These are phyloP conservation scores for Dendrolimus pini DNA, from an alignment of 2,888 invertebrate genomes.

Conservation along the genomic window DNA sequence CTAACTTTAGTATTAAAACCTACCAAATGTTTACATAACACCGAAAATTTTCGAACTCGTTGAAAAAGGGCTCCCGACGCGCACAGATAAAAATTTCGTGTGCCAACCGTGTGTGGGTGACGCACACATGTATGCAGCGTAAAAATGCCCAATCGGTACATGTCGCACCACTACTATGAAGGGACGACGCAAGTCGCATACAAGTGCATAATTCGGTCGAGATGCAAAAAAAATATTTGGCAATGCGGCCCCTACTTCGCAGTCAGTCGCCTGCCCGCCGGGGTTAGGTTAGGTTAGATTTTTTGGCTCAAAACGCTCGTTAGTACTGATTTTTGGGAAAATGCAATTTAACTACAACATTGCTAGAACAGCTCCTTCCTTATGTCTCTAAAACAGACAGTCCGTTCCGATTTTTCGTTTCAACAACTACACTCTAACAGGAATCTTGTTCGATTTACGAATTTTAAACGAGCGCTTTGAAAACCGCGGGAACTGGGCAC, in stretches of 20 bases:
- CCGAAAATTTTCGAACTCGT: constrained; percentile 67
- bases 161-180: constrained; percentile 75
- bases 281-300: constrained; percentile 78
- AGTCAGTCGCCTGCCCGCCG: constrained; percentile 75
- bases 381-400: constrained; percentile 25
- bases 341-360: constrained; percentile 52
- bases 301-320: constrained; percentile 75
- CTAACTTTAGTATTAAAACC: not conserved
- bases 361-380: constrained; percentile 26
- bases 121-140: constrained; percentile 57
- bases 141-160: constrained; percentile 72
- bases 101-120: constrained; percentile 51
- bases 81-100: constrained; percentile 61
- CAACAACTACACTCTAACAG: constrained; percentile 50
- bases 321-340: constrained; percentile 58
- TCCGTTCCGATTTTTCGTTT: constrained; percentile 63
- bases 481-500: constrained; percentile 38
- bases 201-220: constrained; percentile 77
- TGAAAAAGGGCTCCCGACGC: constrained; percentile 61
- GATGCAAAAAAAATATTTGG: constrained; percentile 78
- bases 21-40: constrained; percentile 17
- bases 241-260: constrained; percentile 76
- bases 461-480: constrained; percentile 47
- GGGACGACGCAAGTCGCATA: constrained; percentile 76
- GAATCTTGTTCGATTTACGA: constrained; percentile 46